Percentiles rank a stretch among this genome's conserved stretches.
phyloP scores from a whole-genome alignment of 2,113 vertebrate genomes.

The Amphiprion ocellaris region DNA sequence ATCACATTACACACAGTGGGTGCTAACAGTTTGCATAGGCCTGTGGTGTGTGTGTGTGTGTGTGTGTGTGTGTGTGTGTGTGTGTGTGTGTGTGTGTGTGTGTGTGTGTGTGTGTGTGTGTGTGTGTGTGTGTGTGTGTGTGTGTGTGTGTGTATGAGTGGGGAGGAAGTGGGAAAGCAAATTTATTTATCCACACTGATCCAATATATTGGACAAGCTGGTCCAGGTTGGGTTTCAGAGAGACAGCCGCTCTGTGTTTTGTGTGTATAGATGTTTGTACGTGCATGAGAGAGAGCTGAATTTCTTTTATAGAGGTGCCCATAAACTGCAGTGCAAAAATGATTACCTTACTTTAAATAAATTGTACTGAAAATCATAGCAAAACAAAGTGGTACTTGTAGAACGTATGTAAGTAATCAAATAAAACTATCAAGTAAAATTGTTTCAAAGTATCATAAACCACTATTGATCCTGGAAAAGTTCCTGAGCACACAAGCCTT shows the following conservation, averaged over 20 bases:
- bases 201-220: conserved; percentile 44
- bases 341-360: neutral
- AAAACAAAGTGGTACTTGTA: conserved; percentile 13
- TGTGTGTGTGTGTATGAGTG: conserved; percentile 21
- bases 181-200: conserved; percentile 67
- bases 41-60: conserved; percentile 15
- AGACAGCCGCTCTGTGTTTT: neutral
- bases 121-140: conserved; percentile 3
- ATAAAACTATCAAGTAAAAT: conserved; percentile 11
- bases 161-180: conserved; percentile 44
- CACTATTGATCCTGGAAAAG: conserved; percentile 31
- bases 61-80: neutral
- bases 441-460: conserved; percentile 37
- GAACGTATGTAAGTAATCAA: conserved; percentile 25
- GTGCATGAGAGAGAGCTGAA: too few species aligned
- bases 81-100: too few species aligned
- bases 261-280: neutral
- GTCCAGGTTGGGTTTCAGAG: conserved; percentile 52
- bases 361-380: conserved; percentile 3
- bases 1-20: conserved; percentile 70
- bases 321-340: conserved; percentile 6
- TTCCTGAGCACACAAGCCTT: neutral
- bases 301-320: neutral
- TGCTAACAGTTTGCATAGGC: conserved; percentile 54
- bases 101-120: neutral